Conservation (phyloP, 30 jellyfish, hydroid and myxozoan genomes). For the Sanderia malayensis region DNA sequence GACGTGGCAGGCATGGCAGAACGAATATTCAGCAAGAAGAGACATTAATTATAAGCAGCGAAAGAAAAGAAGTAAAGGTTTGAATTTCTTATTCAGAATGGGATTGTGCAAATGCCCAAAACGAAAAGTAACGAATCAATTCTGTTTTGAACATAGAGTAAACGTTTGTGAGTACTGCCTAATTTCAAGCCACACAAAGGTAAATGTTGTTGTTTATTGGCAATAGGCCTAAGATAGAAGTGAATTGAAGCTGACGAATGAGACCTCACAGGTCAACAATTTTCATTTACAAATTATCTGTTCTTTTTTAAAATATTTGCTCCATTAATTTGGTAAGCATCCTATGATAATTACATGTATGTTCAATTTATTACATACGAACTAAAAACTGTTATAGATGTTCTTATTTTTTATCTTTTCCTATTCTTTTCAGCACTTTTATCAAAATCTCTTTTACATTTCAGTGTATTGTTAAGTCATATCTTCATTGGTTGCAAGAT, state of each 20-base stretch:
- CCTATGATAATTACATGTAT: neutral
- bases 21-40: too few species aligned
- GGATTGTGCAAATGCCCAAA: slow-evolving; percentile 96
- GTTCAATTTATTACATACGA: neutral
- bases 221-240: neutral
- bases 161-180: slow-evolving; percentile 97
- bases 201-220: slow-evolving; percentile 6
- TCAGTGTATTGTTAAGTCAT: slow-evolving; percentile 93
- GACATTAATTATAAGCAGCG: neutral
- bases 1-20: neutral
- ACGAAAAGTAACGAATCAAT: slow-evolving; percentile 94
- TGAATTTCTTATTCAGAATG: slow-evolving; percentile 35
- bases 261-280: neutral
- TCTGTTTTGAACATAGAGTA: slow-evolving; percentile 93
- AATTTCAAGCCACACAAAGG: slow-evolving; percentile 83
- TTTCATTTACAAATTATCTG: neutral
- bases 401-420: too few species aligned
- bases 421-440: too few species aligned
- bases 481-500: slow-evolving; percentile 94
- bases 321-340: neutral
- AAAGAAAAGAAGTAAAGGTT: neutral
- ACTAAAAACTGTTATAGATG: neutral
- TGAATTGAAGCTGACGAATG: neutral
- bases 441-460: too few species aligned
- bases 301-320: neutral